Evolutionary conservation across 2,888 invertebrate genomes (phyloP).

Genomic region (Cephus rjabovi): DNA sequence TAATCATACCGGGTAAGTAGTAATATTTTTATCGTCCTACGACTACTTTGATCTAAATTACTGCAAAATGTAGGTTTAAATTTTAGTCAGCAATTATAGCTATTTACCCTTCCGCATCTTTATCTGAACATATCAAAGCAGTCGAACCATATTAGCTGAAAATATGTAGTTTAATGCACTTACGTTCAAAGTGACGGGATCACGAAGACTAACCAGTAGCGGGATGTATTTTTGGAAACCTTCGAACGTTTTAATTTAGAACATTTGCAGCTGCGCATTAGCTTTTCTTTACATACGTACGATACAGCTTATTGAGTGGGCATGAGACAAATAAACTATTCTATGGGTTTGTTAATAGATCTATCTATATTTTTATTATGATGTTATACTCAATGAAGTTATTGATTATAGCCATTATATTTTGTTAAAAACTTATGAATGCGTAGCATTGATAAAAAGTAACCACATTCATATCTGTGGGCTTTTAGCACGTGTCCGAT

Average conservation of each 20-base stretch:
- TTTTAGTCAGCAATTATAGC: background rate
- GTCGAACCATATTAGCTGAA: background rate
- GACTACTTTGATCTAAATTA: background rate
- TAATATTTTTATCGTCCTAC: background rate
- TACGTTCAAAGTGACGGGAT: constrained; percentile 31
- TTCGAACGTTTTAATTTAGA: constrained; percentile 55
- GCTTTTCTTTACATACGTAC: background rate
- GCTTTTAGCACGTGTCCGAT: background rate
- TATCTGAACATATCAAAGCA: background rate
- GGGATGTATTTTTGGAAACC: constrained; percentile 57
- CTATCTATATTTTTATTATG: constrained; percentile 3
- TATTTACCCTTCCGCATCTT: background rate
- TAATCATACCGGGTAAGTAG: background rate
- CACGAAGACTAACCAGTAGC: constrained; percentile 33
- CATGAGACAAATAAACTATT: background rate
- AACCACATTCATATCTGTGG: background rate
- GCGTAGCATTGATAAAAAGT: background rate
- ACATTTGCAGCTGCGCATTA: constrained; percentile 34
- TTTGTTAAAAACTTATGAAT: background rate
- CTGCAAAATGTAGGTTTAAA: background rate
- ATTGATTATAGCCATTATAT: background rate
- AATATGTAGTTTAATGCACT: constrained; percentile 8
- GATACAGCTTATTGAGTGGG: background rate
- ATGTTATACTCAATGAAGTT: background rate
- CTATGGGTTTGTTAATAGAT: constrained; percentile 5